Percentiles rank a stretch among this genome's conserved stretches.
phyloP scores from a whole-genome alignment of 2,113 vertebrate genomes.

The Mormyrus lacerda region DNA sequence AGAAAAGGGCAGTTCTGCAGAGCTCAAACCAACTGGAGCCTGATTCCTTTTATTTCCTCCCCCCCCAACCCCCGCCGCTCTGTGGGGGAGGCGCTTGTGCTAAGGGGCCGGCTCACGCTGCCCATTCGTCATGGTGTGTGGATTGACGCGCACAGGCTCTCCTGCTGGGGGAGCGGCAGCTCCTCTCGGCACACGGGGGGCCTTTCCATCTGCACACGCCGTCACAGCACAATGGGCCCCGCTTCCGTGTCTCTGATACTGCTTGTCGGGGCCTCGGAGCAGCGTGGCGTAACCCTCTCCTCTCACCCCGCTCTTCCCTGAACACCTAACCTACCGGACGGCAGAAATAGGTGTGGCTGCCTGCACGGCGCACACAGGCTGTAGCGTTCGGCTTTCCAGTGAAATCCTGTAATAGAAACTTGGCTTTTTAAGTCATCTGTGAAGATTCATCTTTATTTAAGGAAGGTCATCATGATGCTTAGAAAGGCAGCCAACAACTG shows the following conservation, averaged over 20 bases:
- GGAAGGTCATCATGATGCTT: background rate
- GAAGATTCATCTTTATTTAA: background rate
- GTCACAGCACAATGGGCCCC: conserved; percentile 42
- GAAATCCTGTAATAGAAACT: conserved; percentile 12
- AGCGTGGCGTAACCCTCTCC: conserved; percentile 39
- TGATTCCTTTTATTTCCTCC: background rate
- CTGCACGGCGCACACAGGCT: background rate
- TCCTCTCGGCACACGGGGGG: conserved; percentile 17
- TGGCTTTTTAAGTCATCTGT: background rate
- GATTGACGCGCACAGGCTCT: conserved; percentile 17
- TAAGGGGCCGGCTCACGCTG: background rate
- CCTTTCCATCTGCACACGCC: conserved; percentile 42
- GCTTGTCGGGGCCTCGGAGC: conserved; percentile 52
- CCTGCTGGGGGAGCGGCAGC: background rate
- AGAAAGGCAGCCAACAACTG: background rate
- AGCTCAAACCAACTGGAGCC: background rate
- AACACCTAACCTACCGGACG: conserved; percentile 35
- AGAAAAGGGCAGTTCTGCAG: background rate
- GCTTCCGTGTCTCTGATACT: conserved; percentile 44
- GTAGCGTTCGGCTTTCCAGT: background rate
- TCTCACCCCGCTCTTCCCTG: conserved; percentile 32
- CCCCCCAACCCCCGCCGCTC: background rate
- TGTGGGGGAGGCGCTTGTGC: background rate
- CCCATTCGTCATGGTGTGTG: background rate
- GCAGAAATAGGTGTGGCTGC: background rate